Evolutionary conservation across 1,140 invertebrate species (phyloP).

Genomic region (Drosophila parabipectinata): DNA sequence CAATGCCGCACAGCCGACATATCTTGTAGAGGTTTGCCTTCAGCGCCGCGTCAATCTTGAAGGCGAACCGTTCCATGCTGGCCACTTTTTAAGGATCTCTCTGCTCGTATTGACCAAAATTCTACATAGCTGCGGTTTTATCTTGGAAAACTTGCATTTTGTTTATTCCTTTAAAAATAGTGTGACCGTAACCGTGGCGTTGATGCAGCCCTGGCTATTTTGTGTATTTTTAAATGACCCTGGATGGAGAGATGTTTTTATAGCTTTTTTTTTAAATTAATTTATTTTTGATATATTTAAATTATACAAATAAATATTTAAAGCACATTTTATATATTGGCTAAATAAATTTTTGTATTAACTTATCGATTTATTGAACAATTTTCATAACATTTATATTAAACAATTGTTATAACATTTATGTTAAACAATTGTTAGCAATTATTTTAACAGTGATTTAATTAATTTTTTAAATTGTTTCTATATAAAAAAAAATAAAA

Average conservation of each 20-base stretch:
- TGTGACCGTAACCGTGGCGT: slow-evolving; percentile 3
- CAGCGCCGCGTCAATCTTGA: slow-evolving; percentile 78
- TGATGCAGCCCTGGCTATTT: not conserved
- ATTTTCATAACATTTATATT: too few relatives aligned
- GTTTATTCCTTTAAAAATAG: slow-evolving; percentile 33
- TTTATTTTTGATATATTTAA: not conserved
- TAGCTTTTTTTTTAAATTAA: not conserved
- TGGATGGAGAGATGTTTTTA: not conserved
- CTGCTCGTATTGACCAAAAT: not conserved
- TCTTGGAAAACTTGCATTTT: slow-evolving; percentile 33
- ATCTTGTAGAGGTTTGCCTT: slow-evolving; percentile 80
- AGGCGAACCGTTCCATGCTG: slow-evolving; percentile 80
- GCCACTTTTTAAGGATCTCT: not conserved
- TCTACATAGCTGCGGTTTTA: slow-evolving; percentile 42
- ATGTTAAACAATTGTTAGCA: too few relatives aligned
- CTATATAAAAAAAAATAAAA: too few relatives aligned
- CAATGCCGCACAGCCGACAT: slow-evolving; percentile 81
- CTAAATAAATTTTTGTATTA: too few relatives aligned
- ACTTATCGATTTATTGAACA: too few relatives aligned
- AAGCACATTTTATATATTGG: too few relatives aligned
- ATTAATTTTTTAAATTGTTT: too few relatives aligned
- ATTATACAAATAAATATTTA: too few relatives aligned
- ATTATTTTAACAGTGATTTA: too few relatives aligned
- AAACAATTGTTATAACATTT: too few relatives aligned
- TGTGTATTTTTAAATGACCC: slow-evolving; percentile 6